Percentiles rank a stretch among this genome's conserved stretches.
These are phyloP conservation scores for Ctenosaura bakeri DNA, from an alignment of 2,797 vertebrate species.

Conservation along the genomic window DNA sequence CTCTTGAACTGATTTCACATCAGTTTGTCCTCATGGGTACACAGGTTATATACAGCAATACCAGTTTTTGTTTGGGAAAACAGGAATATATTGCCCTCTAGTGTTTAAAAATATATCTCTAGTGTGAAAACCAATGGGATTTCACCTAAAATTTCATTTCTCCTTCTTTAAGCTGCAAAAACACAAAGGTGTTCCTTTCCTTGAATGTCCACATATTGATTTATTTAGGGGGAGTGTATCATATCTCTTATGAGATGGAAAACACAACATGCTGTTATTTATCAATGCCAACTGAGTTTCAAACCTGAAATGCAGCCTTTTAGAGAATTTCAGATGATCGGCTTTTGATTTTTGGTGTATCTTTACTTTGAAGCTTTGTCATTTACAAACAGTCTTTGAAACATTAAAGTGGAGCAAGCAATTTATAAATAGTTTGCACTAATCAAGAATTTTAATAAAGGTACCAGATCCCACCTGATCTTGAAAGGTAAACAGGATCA, in stretches of 20 bases:
- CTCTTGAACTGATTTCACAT: background rate
- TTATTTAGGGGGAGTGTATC: background rate
- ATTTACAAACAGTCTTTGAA: constrained; percentile 25
- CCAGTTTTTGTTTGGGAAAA: constrained; percentile 54
- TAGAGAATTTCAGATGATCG: constrained; percentile 15
- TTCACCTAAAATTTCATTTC: background rate
- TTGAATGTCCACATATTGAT: background rate
- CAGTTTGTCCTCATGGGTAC: background rate
- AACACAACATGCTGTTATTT: background rate
- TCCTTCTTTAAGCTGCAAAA: background rate
- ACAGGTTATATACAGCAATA: background rate
- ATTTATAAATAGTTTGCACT: constrained; percentile 22
- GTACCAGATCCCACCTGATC: too few species aligned
- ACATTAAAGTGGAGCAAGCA: constrained; percentile 15
- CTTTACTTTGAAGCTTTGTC: constrained; percentile 50
- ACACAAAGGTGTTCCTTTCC: rapidly evolving
- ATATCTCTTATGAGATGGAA: background rate
- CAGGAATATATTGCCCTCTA: constrained; percentile 78
- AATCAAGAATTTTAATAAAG: constrained; percentile 11
- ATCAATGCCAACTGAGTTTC: background rate
- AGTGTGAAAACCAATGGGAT: background rate
- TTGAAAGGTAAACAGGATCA: too few species aligned
- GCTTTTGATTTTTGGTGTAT: constrained; percentile 43
- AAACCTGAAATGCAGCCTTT: rapidly evolving
- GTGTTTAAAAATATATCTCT: constrained; percentile 59